Percentiles rank a stretch among this genome's conserved stretches.
Evolutionary conservation across 2,797 vertebrate genomes (phyloP).

Genomic region (Helarctos malayanus): DNA sequence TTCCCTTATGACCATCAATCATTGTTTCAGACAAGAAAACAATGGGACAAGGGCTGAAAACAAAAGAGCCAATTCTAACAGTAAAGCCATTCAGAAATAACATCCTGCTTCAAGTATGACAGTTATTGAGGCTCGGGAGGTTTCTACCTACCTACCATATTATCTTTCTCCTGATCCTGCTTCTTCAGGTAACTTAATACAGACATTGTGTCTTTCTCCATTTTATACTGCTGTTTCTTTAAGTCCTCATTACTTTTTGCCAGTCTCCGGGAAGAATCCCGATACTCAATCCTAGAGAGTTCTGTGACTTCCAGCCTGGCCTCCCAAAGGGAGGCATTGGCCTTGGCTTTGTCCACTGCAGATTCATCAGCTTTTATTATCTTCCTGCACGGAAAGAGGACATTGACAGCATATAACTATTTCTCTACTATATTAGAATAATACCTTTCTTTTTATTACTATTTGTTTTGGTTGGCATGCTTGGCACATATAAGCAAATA

Average conservation of each 20-base stretch:
- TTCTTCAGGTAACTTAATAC: constrained; percentile 88
- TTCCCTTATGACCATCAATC: background rate
- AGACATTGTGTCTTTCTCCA: constrained; percentile 91
- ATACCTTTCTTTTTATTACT: background rate
- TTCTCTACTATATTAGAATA: background rate
- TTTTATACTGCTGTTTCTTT: constrained; percentile 88
- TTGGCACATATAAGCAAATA: constrained; percentile 34
- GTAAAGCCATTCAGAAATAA: constrained; percentile 56
- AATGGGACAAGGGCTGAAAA: background rate
- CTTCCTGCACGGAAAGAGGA: constrained; percentile 73
- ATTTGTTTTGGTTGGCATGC: constrained; percentile 42
- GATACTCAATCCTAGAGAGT: constrained; percentile 89
- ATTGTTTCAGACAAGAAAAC: constrained; percentile 47
- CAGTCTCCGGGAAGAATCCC: constrained; percentile 88
- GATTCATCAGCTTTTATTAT: constrained; percentile 86
- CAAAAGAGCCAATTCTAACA: constrained; percentile 1
- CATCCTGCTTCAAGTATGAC: constrained; percentile 10
- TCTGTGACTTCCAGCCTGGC: constrained; percentile 90
- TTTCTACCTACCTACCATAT: constrained; percentile 88
- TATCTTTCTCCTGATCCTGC: constrained; percentile 89
- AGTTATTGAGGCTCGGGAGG: background rate
- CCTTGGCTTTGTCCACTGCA: constrained; percentile 91
- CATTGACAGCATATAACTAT: background rate
- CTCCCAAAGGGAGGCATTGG: constrained; percentile 93
- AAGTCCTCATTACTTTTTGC: constrained; percentile 91